Conservation (phyloP, 1,140 invertebrate genomes). For the Pseudachorutes palmiensis region DNA sequence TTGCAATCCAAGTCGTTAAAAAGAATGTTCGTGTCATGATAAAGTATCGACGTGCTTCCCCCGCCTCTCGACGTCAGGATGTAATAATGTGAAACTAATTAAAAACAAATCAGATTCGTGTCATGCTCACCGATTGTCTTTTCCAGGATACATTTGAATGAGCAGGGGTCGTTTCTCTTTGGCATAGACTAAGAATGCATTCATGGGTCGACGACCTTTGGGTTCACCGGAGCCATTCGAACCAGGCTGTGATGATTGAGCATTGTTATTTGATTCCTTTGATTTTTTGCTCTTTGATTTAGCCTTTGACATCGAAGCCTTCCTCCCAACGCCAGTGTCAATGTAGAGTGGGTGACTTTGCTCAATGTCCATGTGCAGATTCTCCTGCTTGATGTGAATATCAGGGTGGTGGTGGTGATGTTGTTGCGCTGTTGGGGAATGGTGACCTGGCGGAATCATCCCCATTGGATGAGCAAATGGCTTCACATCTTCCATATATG, state of each 20-base stretch:
- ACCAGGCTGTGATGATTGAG: slow-evolving; percentile 3
- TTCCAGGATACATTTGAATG: slow-evolving; percentile 50
- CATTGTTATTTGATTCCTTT: slow-evolving; percentile 10
- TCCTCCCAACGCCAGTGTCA: background rate
- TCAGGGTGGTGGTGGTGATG: background rate
- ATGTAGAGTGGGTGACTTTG: background rate
- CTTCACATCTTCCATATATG: slow-evolving; percentile 3
- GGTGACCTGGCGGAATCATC: background rate
- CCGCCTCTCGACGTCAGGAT: too few species aligned
- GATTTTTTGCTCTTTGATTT: background rate
- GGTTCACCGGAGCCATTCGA: slow-evolving; percentile 15
- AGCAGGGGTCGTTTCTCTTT: slow-evolving; percentile 48
- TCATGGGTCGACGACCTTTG: slow-evolving; percentile 48
- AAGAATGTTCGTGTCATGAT: background rate
- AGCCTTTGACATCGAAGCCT: background rate
- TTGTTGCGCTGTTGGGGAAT: background rate
- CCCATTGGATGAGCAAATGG: background rate
- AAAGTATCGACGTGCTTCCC: too few species aligned
- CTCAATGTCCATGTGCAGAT: background rate
- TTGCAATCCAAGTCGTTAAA: slow-evolving; percentile 1
- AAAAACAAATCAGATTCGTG: slow-evolving; percentile 4
- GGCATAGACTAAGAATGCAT: slow-evolving; percentile 53
- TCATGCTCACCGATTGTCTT: slow-evolving; percentile 49
- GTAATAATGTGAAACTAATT: slow-evolving; percentile 9
- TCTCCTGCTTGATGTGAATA: background rate